Base-by-base conservation (phyloP, 2,888 invertebrate species). In the Lasius platythorax region DNA sequence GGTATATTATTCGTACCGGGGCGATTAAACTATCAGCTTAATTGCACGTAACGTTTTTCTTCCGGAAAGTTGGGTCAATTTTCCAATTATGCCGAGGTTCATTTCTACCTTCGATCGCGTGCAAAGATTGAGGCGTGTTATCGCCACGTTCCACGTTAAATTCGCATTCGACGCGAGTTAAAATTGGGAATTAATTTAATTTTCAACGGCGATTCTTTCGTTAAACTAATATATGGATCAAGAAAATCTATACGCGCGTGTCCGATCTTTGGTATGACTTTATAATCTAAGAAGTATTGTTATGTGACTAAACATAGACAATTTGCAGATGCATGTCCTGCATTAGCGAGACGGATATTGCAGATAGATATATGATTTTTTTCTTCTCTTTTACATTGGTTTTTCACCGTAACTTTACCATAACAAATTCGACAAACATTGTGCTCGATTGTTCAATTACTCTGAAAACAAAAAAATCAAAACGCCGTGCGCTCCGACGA, bases 21-120 rank as follows among this genome's bases (percentile, higher is more conserved):
- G 37, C 79, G 43, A 70, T 79, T 83, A 83, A 83, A 67, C 68
- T 61, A 50, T 73, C 83, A 33, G 58, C 28, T 67, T 83, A 66
- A 67, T 78, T 70, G 58, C 70, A 70, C 30, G 43, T 58, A 78
- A 78, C 33, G 43, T 78, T 78, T 70, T 78, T 78, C 72, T 70
- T 58, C 56, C 58, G 78, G 70, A 70, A 58, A 78, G 72, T 70
- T 30, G 58, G 15, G 11, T 11, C 56, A 70, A 70, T 78, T 78
- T 78, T 33, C 43, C 43, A 78, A 70, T 78, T 78, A 78, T 58
- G 37, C 15, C 43, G 15, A 37, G 28, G n/a, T 76, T 67, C 37
- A 50, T 68, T 78, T 37, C 33, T 78, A 40, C 33, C 50, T 37
- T 76, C 43, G 64, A 63, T 63, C 81, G 75, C 82, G 75, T 82